Base-by-base conservation (phyloP, 2,888 invertebrate genomes). In the Calephelis perditalis region DNA sequence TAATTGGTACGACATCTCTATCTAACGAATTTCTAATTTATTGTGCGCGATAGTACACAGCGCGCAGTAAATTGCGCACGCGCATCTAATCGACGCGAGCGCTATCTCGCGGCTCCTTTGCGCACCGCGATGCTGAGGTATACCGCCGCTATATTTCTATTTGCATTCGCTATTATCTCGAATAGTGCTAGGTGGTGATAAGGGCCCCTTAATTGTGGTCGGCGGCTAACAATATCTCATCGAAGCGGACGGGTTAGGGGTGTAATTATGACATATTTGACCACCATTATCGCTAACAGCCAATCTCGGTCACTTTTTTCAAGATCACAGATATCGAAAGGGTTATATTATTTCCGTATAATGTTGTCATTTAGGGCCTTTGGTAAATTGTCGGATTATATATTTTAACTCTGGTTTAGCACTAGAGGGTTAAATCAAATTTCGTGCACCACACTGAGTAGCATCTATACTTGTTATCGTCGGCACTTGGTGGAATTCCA, bases 21-120 rank as follows among this genome's bases (percentile, higher is more conserved):
- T 90, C 89, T 89, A 87, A 86, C 86, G 82, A 88, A 89, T 87
- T 87, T 87, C 87, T 86, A 90, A 90, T 90, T 88, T 89, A 90
- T 84, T 75, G 84, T 78, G 75, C 73, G 78, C 81, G 87, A 88
- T 88, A 86, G 75, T 69, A 45, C 76, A 72, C 77, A 73, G 73
- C 74, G 73, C 74, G 84, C 82, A 76, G 84, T 87, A 88, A 88
- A 88, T 88, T 79, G 74, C 80, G 81, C 75, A 71, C 58, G 71
- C 81, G 79, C 85, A 88, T 89, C 88, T 88, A 84, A 88, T 89
- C 89, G 75, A 70, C 72, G 67, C 73, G 72, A 74, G 81, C 81
- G 82, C 76, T 86, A 88, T 88, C 88, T 84, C 72, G 86, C 89
- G 86, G 87, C 82, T 78, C 82, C 86, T 89, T 89, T 86, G 81